Evolutionary conservation across 1,140 invertebrate genomes (phyloP).

Genomic region (Zelostemma sp.): DNA sequence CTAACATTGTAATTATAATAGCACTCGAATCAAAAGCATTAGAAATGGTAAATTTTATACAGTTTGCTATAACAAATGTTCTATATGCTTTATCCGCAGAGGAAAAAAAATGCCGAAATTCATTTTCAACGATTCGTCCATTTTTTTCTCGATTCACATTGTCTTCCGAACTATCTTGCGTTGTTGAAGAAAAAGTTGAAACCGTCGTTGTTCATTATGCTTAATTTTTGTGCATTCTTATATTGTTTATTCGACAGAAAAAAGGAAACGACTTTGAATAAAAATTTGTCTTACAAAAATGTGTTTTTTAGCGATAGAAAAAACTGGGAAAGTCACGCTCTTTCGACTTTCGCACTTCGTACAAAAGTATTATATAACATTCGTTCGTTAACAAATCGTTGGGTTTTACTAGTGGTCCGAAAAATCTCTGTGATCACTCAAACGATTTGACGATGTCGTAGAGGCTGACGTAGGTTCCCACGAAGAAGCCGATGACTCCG

Average conservation of each 20-base stretch:
- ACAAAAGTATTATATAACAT: no score
- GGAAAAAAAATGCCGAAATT: not conserved
- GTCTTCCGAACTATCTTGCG: not conserved
- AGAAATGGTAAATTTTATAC: not conserved
- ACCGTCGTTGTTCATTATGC: not conserved
- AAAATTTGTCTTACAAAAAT: constrained; percentile 6
- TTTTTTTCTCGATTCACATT: no score
- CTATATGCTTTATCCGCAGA: not conserved
- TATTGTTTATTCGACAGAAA: constrained; percentile 44
- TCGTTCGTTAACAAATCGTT: no score
- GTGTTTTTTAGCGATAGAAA: no score
- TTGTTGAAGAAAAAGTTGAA: no score
- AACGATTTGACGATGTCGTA: constrained; percentile 36
- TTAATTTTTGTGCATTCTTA: constrained; percentile 40
- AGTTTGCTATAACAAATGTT: not conserved
- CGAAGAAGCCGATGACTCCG: constrained; percentile 76
- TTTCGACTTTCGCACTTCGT: not conserved
- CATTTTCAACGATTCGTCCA: no score
- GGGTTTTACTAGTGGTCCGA: no score
- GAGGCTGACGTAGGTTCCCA: constrained; percentile 80
- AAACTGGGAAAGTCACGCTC: no score
- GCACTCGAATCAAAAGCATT: not conserved
- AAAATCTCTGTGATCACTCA: constrained; percentile 8
- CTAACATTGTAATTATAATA: not conserved
- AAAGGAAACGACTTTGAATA: constrained; percentile 17